These are phyloP conservation scores for Bacillus rossius DNA, from an alignment of 1,140 invertebrate species.

Conservation along the genomic window DNA sequence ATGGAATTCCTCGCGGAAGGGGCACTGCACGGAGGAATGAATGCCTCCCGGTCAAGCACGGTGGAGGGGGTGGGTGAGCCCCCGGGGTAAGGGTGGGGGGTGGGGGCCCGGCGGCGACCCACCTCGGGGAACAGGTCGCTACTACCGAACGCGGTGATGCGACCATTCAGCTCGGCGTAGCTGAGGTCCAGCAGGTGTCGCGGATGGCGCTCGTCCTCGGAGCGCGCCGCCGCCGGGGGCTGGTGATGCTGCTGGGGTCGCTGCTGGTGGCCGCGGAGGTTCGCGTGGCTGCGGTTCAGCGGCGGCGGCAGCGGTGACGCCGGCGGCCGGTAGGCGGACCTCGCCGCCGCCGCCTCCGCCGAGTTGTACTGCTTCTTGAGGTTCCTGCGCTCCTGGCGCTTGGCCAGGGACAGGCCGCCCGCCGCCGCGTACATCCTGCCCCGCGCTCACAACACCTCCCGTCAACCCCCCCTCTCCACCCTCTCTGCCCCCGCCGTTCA, in stretches of 20 bases:
- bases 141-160: slow-evolving; percentile 8
- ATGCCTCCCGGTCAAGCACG: no score
- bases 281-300: background rate
- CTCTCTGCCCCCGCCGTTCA: no score
- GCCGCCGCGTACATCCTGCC: slow-evolving; percentile 13
- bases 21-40: no score
- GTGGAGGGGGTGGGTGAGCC: no score
- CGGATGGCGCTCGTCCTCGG: no score
- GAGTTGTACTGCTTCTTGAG: background rate
- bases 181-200: background rate
- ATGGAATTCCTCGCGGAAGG: no score
- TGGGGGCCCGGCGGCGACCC: background rate
- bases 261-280: background rate
- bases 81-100: no score
- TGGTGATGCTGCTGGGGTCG: background rate
- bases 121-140: slow-evolving; percentile 11
- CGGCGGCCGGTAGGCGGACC: background rate
- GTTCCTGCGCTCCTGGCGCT: slow-evolving; percentile 2
- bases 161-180: slow-evolving; percentile 8
- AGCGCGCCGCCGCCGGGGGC: background rate
- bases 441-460: background rate
- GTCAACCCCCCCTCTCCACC: no score
- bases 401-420: slow-evolving; percentile 7
- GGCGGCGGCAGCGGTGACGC: background rate
- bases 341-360: background rate